Evolutionary conservation across 2,888 invertebrate genomes (phyloP).

Genomic region (Diogma glabrata): DNA sequence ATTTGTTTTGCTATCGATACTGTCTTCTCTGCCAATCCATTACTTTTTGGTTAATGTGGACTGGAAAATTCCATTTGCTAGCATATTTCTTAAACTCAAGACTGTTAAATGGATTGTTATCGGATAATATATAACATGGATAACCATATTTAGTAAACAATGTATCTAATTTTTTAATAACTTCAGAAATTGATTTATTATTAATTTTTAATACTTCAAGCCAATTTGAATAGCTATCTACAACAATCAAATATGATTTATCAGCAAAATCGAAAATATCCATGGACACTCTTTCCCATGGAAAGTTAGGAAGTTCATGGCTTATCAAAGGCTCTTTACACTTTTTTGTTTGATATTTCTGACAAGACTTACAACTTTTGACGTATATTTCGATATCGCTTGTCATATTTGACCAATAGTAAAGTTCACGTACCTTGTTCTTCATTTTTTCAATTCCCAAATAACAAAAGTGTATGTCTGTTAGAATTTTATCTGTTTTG

Average conservation of each 20-base stretch:
- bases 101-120: slow-evolving; percentile 18
- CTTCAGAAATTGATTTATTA: slow-evolving; percentile 12
- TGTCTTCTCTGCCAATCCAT: slow-evolving; percentile 16
- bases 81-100: slow-evolving; percentile 14
- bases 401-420: slow-evolving; percentile 17
- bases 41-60: slow-evolving; percentile 16
- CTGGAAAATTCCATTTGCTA: slow-evolving; percentile 16
- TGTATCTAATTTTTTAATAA: slow-evolving; percentile 12
- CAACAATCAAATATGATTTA: slow-evolving; percentile 12
- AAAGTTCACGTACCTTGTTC: slow-evolving; percentile 14
- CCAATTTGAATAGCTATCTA: slow-evolving; percentile 17
- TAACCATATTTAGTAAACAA: slow-evolving; percentile 21
- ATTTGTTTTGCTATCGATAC: slow-evolving; percentile 17
- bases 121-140: slow-evolving; percentile 21
- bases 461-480: too few relatives aligned
- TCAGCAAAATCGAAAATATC: slow-evolving; percentile 19
- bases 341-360: slow-evolving; percentile 16
- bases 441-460: slow-evolving; percentile 19
- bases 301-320: slow-evolving; percentile 19
- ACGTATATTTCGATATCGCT: slow-evolving; percentile 15
- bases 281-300: slow-evolving; percentile 17
- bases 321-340: slow-evolving; percentile 19
- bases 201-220: background rate
- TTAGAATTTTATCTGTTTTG: background rate
- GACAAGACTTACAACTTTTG: slow-evolving; percentile 13